Base-by-base conservation (phyloP, 2,113 vertebrate species). In the Notarius lentiginosus region DNA sequence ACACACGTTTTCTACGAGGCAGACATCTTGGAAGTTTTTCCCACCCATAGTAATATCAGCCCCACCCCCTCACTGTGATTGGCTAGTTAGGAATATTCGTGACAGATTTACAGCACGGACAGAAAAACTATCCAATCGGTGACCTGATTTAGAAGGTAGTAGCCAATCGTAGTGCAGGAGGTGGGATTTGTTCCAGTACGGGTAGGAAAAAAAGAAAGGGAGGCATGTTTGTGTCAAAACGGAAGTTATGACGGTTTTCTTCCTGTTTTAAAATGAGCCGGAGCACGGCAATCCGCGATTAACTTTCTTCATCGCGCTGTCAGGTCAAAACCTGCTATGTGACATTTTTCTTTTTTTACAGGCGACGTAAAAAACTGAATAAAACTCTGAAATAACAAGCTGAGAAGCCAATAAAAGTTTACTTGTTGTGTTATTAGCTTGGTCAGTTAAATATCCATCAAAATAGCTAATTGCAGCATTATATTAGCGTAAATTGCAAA, bases 1-100 rank as follows among this genome's bases (percentile, higher is more conserved):
- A 55, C 49, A 83, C 82, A 83, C 63, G 82, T 83, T 83, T 70
- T 83, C 63, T 66, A 83, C 49, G 17, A 83, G 82, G 82, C 49
- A 3, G 65, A 30, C 82, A 83, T 83, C 49, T 83, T 83, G 63
- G 15, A 12, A 30, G 15, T 70, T 70, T 27, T 56, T 75, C 34
- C 17, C 70, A 83, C 63, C 82, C 63, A 49, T 5, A 18, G 0
- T 47, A 6, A 41, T 2, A 24, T 1, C 47, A 81, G 15, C 55
- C 49, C 65, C 63, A 6, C n/a, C 63, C 49, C 41, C 15, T 20
- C 9, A 1, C 27, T 47, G 1, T 70, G 24, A 83, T 83, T 70
- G 65, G 65, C 49, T 20, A 3, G 12, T 55, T 51, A 0, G 11
- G 41, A 41, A 17, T 2, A 17, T 20, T 75, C 0, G 22, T 15